Percentiles rank a stretch among this genome's conserved stretches.
Evolutionary conservation across 2,113 vertebrate species (phyloP).

Genomic region (Strigops habroptila): DNA sequence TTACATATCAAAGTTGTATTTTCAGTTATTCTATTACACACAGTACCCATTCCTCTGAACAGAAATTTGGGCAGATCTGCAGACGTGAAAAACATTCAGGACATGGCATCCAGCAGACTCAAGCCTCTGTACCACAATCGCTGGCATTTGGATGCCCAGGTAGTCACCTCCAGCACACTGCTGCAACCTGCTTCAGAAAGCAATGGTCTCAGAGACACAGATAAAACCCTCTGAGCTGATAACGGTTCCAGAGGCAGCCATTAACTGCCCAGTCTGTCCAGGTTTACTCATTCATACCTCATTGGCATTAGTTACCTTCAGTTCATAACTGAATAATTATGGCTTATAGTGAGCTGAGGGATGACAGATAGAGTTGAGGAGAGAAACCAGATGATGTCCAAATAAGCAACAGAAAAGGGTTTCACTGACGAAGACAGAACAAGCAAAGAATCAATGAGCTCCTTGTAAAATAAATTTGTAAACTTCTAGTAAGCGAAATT

Average conservation of each 20-base stretch:
- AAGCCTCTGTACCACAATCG: not conserved
- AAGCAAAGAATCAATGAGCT: not conserved
- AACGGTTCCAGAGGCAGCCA: not conserved
- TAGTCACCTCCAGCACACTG: not conserved
- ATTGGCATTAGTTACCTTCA: not conserved
- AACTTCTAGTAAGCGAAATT: not conserved
- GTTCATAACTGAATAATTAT: not conserved
- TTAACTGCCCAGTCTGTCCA: not conserved
- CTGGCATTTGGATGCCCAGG: not conserved
- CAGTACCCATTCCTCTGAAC: not conserved
- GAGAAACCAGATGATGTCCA: not conserved
- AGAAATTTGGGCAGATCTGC: not conserved
- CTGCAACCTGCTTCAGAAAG: not conserved
- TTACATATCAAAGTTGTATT: not conserved
- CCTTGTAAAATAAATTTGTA: not conserved
- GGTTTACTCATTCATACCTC: not conserved
- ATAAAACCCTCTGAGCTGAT: not conserved
- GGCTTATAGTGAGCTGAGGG: not conserved
- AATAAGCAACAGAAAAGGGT: not conserved
- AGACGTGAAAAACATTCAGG: not conserved
- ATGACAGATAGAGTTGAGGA: not conserved
- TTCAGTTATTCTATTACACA: not conserved
- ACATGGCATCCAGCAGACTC: not conserved
- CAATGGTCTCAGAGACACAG: rapidly evolving
- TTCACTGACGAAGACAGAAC: not conserved